phyloP scores from a whole-genome alignment of 2,113 vertebrate genomes.

The Agelaius phoeniceus region DNA sequence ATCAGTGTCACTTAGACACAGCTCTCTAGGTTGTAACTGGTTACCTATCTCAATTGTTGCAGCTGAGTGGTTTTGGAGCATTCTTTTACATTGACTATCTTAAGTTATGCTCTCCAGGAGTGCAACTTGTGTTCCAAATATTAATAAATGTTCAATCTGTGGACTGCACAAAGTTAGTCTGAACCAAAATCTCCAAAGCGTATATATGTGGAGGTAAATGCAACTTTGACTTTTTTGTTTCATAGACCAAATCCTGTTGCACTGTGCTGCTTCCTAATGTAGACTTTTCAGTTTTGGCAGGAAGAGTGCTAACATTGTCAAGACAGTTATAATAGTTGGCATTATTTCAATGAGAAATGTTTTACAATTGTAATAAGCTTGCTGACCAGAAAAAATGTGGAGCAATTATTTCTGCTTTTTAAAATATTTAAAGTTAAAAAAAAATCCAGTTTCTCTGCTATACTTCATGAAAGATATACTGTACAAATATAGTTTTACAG shows the following conservation, averaged over 20 bases:
- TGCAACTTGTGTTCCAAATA: background rate
- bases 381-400: background rate
- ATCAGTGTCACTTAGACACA: background rate
- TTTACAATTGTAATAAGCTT: background rate
- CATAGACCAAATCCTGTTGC: background rate
- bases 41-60: background rate
- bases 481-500: background rate
- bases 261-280: background rate
- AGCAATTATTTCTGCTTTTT: background rate
- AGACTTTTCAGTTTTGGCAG: background rate
- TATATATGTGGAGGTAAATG: background rate
- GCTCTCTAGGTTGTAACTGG: background rate
- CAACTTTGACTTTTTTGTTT: background rate
- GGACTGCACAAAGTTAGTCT: background rate
- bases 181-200: background rate
- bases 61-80: background rate
- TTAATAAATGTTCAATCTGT: background rate
- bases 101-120: background rate
- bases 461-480: background rate
- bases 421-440: background rate
- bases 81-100: background rate
- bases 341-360: background rate
- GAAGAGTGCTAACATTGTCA: background rate
- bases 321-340: background rate
- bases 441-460: background rate